A percentile compares a stretch with the other conserved stretches of the same genome.
Evolutionary conservation across 53 echinoderm and acorn worm species (phyloP).

Genomic region (Crossaster papposus): DNA sequence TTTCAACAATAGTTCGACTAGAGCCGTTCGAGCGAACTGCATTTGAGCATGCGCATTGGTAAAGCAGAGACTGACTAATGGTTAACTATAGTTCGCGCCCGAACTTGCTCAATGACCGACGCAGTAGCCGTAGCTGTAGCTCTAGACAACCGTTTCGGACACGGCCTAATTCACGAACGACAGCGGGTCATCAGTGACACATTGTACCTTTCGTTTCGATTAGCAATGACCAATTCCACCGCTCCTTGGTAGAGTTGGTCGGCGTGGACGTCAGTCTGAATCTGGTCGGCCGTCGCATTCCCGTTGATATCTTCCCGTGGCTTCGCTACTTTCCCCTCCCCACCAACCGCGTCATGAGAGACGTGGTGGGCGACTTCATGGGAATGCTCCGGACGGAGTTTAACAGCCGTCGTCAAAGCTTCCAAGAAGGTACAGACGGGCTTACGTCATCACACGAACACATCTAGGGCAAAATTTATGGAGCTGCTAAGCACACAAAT

Average conservation of each 20-base stretch:
- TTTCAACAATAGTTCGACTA: no score
- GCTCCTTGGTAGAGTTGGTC: conserved; percentile 1
- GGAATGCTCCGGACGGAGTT: conserved; percentile 15
- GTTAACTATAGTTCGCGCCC: no score
- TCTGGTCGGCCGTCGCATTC: conserved; percentile 32
- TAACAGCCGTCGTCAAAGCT: conserved; percentile 8
- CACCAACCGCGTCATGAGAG: conserved; percentile 8
- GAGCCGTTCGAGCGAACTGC: no score
- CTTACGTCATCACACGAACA: no score
- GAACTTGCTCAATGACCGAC: no score
- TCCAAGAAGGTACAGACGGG: conserved; percentile 19
- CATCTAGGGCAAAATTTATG: no score
- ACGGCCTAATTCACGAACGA: no score
- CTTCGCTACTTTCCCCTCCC: conserved; percentile 30
- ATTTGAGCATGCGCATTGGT: no score
- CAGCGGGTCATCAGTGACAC: no score
- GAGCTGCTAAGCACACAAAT: no score
- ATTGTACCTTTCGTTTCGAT: neutral
- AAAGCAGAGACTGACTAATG: no score
- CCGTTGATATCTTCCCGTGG: conserved; percentile 37
- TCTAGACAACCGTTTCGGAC: neutral
- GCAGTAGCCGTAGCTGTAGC: no score
- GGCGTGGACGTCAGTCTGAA: conserved; percentile 11
- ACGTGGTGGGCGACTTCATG: conserved; percentile 38
- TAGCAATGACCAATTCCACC: conserved; percentile 38